Evolutionary conservation across 1,140 invertebrate species (phyloP).

Genomic region (Hycleus phaleratus): DNA sequence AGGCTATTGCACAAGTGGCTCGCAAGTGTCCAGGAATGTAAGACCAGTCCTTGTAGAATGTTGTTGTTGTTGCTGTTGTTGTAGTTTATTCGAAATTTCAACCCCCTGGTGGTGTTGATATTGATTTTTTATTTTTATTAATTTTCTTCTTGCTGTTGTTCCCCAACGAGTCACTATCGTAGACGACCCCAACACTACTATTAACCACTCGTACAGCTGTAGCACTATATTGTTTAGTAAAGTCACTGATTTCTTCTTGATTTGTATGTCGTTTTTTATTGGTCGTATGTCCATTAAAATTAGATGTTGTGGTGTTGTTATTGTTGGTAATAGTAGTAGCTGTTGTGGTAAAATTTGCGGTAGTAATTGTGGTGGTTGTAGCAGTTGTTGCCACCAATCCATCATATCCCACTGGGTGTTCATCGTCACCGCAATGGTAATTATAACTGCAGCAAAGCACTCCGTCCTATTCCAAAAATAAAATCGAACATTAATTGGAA

Average conservation of each 20-base stretch:
- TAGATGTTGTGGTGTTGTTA: background rate
- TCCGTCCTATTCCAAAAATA: constrained; percentile 43
- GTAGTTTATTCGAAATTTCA: constrained; percentile 11
- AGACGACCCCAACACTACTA: constrained; percentile 26
- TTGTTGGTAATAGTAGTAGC: background rate
- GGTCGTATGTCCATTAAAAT: background rate
- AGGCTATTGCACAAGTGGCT: constrained; percentile 29
- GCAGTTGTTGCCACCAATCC: constrained; percentile 31
- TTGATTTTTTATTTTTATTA: constrained; percentile 19
- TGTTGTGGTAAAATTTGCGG: background rate
- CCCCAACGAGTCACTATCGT: constrained; percentile 26
- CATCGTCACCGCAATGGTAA: constrained; percentile 49
- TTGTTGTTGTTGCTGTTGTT: background rate
- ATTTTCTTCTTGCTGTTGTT: constrained; percentile 14
- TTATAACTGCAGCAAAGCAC: constrained; percentile 55
- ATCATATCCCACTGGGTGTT: constrained; percentile 34
- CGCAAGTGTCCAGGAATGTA: constrained; percentile 32
- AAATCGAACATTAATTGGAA: constrained; percentile 24
- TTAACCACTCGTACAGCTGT: constrained; percentile 29
- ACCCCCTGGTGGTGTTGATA: constrained; percentile 22
- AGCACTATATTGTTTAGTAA: constrained; percentile 31
- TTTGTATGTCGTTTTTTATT: background rate
- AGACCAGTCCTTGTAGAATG: constrained; percentile 15
- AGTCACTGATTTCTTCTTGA: constrained; percentile 3
- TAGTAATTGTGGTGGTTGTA: constrained; percentile 6